A percentile compares a stretch with the other conserved stretches of the same genome.
phyloP scores from a whole-genome alignment of 2,888 invertebrate genomes.

The Flabesymbios commensalis region DNA sequence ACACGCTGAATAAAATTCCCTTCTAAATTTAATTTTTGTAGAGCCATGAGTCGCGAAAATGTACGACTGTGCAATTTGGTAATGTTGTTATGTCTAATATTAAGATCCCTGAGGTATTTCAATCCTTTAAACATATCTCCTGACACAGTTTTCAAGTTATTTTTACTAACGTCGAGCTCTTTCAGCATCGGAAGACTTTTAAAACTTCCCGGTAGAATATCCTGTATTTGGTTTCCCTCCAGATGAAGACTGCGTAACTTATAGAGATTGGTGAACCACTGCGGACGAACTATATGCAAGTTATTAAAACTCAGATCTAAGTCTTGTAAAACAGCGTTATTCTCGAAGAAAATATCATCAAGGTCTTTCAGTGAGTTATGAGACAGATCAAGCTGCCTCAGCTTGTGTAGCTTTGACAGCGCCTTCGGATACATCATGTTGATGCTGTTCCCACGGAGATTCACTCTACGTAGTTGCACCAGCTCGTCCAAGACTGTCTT shows the following conservation, averaged over 20 bases:
- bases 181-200: constrained; percentile 9
- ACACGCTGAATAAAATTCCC: constrained; percentile 40
- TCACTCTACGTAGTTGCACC: constrained; percentile 13
- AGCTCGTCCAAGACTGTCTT: constrained; percentile 11
- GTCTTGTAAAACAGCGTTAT: constrained; percentile 31
- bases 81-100: neutral
- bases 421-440: constrained; percentile 6
- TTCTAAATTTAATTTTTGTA: constrained; percentile 34
- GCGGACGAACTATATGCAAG: constrained; percentile 36
- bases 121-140: constrained; percentile 1
- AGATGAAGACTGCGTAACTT: constrained; percentile 37
- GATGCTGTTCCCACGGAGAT: constrained; percentile 16
- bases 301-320: constrained; percentile 41
- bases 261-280: constrained; percentile 37
- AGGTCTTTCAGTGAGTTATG: constrained; percentile 18
- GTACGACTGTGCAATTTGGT: neutral
- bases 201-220: constrained; percentile 5
- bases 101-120: neutral
- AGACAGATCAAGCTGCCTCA: constrained; percentile 37
- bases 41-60: neutral
- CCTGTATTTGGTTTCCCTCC: constrained; percentile 36
- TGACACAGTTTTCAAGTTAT: constrained; percentile 36
- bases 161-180: constrained; percentile 37
- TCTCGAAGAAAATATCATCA: constrained; percentile 67
- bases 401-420: constrained; percentile 7